Evolutionary conservation across 2,113 vertebrate species (phyloP).

Genomic region (Lathamus discolor): DNA sequence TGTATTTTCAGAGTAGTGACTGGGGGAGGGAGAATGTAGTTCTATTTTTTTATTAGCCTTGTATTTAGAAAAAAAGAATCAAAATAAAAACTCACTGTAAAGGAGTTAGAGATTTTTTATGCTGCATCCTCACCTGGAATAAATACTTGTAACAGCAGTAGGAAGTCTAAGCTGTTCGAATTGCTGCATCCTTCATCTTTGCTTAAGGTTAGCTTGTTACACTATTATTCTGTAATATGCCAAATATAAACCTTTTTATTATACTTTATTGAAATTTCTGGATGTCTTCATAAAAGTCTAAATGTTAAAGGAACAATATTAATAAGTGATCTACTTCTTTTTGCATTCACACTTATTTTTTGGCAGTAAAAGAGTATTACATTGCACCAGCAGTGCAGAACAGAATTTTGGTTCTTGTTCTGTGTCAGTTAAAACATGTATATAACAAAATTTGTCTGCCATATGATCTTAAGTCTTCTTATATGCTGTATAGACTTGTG

Average conservation of each 20-base stretch:
- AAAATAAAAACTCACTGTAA: background rate
- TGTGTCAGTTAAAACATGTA: conserved; percentile 60
- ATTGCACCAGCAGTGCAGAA: conserved; percentile 61
- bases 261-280: conserved; percentile 62
- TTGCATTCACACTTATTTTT: conserved; percentile 48
- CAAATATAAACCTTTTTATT: conserved; percentile 56
- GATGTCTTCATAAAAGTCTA: conserved; percentile 60
- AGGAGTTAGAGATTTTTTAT: background rate
- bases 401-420: conserved; percentile 59
- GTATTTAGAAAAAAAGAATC: background rate
- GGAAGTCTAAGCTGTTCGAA: background rate
- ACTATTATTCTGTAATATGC: conserved; percentile 5
- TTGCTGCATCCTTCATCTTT: background rate
- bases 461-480: background rate
- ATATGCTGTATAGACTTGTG: background rate
- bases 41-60: background rate
- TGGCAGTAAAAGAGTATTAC: conserved; percentile 61
- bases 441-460: background rate
- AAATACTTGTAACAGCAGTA: background rate
- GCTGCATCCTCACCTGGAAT: background rate
- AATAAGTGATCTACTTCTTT: conserved; percentile 66
- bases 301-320: conserved; percentile 72
- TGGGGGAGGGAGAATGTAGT: fast-evolving
- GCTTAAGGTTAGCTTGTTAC: conserved; percentile 15
- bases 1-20: background rate